These are phyloP conservation scores for Xestoiulus laeticollis DNA, from an alignment of 2,888 invertebrate species.

Conservation along the genomic window DNA sequence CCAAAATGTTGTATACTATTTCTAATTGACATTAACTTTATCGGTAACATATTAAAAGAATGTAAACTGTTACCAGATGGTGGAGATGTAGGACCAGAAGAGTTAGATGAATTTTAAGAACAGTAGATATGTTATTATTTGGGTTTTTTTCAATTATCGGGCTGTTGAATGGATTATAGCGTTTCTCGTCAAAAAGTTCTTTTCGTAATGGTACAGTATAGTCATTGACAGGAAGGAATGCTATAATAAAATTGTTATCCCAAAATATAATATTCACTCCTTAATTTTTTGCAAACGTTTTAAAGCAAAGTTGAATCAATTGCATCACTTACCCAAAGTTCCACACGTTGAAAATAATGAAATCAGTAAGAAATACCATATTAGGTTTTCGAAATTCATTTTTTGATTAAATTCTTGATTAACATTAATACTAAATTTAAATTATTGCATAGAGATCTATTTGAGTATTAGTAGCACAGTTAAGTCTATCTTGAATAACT, in stretches of 20 bases:
- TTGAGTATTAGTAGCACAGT: background rate
- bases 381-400: background rate
- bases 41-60: too few species aligned
- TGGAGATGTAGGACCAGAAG: background rate
- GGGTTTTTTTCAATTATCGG: too few species aligned
- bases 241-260: background rate
- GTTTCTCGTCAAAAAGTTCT: background rate
- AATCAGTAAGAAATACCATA: background rate
- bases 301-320: background rate
- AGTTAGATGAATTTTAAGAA: background rate
- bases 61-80: background rate
- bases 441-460: background rate
- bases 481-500: background rate
- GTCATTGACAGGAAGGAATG: background rate
- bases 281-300: too few species aligned
- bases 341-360: background rate
- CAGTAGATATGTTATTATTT: background rate
- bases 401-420: background rate
- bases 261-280: background rate
- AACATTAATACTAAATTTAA: background rate
- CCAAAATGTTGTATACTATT: too few species aligned
- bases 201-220: background rate
- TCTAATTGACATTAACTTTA: too few species aligned
- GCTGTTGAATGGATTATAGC: background rate
- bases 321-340: background rate